Conservation (phyloP, 1,140 invertebrate genomes). For the Odontomachus brunneus region DNA sequence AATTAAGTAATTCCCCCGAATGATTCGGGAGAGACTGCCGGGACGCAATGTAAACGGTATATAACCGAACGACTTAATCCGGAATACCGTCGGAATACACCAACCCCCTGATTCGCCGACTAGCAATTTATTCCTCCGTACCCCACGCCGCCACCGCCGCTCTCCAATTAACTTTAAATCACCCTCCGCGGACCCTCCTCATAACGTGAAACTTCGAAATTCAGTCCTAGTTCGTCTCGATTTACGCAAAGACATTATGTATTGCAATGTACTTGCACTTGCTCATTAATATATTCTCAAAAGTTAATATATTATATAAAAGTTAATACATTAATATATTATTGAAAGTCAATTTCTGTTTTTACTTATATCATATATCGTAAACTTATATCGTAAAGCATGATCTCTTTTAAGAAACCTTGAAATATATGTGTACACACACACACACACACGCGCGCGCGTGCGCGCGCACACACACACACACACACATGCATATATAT, state of each 20-base stretch:
- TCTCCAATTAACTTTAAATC: conserved; percentile 76
- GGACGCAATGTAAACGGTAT: conserved; percentile 72
- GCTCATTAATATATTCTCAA: not conserved
- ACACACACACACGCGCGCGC: too few species aligned
- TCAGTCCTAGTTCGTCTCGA: conserved; percentile 59
- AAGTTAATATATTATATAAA: too few species aligned
- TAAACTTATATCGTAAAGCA: not conserved
- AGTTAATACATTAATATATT: too few species aligned
- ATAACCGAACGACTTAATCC: conserved; percentile 75
- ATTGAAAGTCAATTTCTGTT: conserved; percentile 10
- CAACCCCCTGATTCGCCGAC: conserved; percentile 64
- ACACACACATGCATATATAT: too few species aligned
- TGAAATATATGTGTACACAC: too few species aligned
- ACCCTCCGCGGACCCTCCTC: conserved; percentile 58
- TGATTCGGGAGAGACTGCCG: conserved; percentile 65
- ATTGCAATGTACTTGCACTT: conserved; percentile 30
- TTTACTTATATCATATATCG: not conserved
- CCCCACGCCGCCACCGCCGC: conserved; percentile 53
- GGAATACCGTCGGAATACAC: conserved; percentile 66
- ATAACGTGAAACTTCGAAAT: conserved; percentile 71
- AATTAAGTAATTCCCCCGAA: conserved; percentile 69
- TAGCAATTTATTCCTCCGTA: conserved; percentile 74
- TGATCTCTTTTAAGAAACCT: conserved; percentile 6
- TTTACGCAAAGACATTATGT: conserved; percentile 38
- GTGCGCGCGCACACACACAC: too few species aligned